Conservation (phyloP, 2,888 invertebrate species). For the Polia nebulosa region DNA sequence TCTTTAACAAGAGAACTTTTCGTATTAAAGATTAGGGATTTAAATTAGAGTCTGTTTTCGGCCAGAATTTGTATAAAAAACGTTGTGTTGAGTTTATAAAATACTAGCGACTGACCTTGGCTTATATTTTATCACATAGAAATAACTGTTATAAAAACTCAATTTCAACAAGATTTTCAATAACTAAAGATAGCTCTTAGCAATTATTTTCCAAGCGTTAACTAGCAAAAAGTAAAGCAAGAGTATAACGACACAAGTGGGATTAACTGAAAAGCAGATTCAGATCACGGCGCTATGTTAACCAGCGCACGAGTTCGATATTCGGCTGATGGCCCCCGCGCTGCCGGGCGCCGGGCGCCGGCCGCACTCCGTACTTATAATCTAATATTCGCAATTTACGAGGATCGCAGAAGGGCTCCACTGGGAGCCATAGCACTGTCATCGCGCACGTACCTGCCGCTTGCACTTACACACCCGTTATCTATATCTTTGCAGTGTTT, state of each 20-base stretch:
- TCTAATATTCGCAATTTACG: conserved; percentile 91
- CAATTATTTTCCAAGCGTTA: conserved; percentile 32
- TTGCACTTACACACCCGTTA: conserved; percentile 84
- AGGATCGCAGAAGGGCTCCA: conserved; percentile 87
- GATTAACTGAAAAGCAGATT: conserved; percentile 82
- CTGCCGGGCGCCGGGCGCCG: conserved; percentile 62
- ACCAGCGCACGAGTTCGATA: conserved; percentile 86
- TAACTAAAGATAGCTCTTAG: not conserved
- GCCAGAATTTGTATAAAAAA: conserved; percentile 8
- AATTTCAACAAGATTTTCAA: conserved; percentile 5
- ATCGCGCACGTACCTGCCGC: conserved; percentile 86
- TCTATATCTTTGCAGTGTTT: conserved; percentile 79
- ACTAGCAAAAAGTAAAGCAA: conserved; percentile 41
- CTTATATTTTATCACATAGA: not conserved
- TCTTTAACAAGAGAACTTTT: conserved; percentile 51
- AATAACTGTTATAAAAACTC: not conserved
- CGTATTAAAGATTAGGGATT: conserved; percentile 41
- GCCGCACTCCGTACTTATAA: conserved; percentile 89
- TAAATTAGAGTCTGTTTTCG: conserved; percentile 14
- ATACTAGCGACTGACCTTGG: not conserved
- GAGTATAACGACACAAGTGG: conserved; percentile 55
- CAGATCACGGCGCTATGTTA: conserved; percentile 86
- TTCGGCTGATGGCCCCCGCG: conserved; percentile 85
- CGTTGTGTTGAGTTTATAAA: not conserved
- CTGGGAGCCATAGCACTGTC: conserved; percentile 88